A percentile compares a stretch with the other conserved stretches of the same genome.
These are phyloP conservation scores for Ceratina australensis DNA, from an alignment of 1,140 invertebrate genomes.

Conservation along the genomic window DNA sequence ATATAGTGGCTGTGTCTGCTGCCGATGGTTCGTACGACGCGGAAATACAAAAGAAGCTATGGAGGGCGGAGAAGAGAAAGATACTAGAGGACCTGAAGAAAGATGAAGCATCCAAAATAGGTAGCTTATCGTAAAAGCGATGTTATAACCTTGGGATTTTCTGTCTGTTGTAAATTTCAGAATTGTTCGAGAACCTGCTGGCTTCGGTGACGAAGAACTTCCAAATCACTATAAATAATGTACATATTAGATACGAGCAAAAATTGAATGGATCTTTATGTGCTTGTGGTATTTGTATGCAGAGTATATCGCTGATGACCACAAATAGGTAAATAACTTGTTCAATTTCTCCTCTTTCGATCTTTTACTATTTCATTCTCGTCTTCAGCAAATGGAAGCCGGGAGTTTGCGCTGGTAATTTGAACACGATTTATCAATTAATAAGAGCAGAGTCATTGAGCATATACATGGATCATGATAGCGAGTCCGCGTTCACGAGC, in stretches of 20 bases:
- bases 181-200: constrained; percentile 86
- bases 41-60: constrained; percentile 86
- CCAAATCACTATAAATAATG: constrained; percentile 88
- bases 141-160: background rate
- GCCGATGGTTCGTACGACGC: constrained; percentile 85
- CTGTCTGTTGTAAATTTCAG: constrained; percentile 59
- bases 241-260: constrained; percentile 92
- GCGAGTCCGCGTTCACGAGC: constrained; percentile 77
- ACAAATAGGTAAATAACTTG: constrained; percentile 87
- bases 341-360: constrained; percentile 25
- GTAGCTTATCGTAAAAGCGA: constrained; percentile 58
- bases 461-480: constrained; percentile 87
- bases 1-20: constrained; percentile 87
- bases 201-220: constrained; percentile 90
- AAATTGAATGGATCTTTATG: constrained; percentile 84
- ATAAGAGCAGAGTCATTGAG: constrained; percentile 88
- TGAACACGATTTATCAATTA: constrained; percentile 87
- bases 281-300: constrained; percentile 89
- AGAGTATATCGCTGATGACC: constrained; percentile 88
- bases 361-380: background rate
- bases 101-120: constrained; percentile 74
- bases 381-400: constrained; percentile 89
- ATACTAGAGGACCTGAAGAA: constrained; percentile 81
- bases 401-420: constrained; percentile 82
- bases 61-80: constrained; percentile 86